Evolutionary conservation across 2,113 vertebrate species (phyloP), one percentile per base, ranked within the genome.

Genomic region (Gracilinanus agilis): DNA sequence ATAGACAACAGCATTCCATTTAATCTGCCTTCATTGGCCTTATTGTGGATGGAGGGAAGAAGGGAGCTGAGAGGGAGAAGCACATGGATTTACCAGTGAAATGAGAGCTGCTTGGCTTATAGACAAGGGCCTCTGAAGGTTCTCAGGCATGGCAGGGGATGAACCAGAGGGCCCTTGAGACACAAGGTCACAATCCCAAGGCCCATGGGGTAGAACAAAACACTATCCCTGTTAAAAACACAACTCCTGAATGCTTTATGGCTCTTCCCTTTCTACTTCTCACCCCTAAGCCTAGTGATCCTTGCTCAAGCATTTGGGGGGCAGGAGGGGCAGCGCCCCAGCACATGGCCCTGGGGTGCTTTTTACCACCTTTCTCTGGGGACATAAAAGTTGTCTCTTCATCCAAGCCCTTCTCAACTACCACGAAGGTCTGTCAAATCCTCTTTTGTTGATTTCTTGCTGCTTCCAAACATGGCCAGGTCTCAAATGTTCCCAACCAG

Each of bases 101-200:
- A 5, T 75, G 61, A 75, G 29, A 29, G 34, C 19, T 6, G 21
- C 19, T 55, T 23, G 10, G 56, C 56, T 58, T 8, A 58, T 9
- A 27, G 56, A 27, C 67, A 21, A 23, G 19, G n/a, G 67, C n/a
- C 19, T 0, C 0, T 3, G 67, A 6, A 0, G 4, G n/a, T n/a
- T 83, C n/a, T 83, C 19, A 1, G 19, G n/a, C 21, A 7, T 40
- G 34, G 6, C 19, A 8, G 19, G 16, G 40, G 67, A 16, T 83
- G 34, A 19, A 83, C 67, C 40, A 40, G n/a, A 40, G 67, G 19
- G 40, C 49, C 49, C 67, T 40, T 34, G 6, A n/a, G n/a, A 40
- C 6, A 0, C 7, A 40, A 40, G 19, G 19, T 19, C n/a, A 83
- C 19, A 83, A 83, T 40, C 67, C n/a, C 67, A 83, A 83, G 5